A percentile compares a stretch with the other conserved stretches of the same genome.
Conservation (phyloP, 2,797 vertebrate genomes). For the Eleutherodactylus coqui region DNA sequence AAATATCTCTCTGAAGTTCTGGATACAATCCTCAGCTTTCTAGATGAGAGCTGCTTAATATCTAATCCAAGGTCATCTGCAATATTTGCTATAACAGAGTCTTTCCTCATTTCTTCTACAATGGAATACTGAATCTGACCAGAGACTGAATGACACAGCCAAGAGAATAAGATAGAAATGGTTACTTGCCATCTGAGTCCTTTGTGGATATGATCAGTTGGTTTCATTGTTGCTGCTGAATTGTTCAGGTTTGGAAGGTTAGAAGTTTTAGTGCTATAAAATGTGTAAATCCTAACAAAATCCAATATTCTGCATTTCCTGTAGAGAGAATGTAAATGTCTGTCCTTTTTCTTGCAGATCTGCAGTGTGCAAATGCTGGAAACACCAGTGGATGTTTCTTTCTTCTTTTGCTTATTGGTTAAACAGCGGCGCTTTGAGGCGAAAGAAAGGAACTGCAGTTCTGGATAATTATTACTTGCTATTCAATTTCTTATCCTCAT, state of each 20-base stretch:
- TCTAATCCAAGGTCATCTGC: slow-evolving; percentile 78
- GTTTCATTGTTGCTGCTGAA: neutral
- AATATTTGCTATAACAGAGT: slow-evolving; percentile 82
- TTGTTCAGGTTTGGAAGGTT: too few relatives aligned
- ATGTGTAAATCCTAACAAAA: too few relatives aligned
- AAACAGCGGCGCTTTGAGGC: slow-evolving; percentile 66
- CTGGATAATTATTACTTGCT: too few relatives aligned
- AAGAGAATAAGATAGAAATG: slow-evolving; percentile 38
- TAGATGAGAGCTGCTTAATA: slow-evolving; percentile 32
- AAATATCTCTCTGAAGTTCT: neutral
- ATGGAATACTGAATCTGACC: slow-evolving; percentile 83
- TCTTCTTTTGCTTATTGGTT: slow-evolving; percentile 40
- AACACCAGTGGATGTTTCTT: slow-evolving; percentile 18
- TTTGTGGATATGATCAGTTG: neutral
- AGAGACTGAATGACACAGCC: slow-evolving; percentile 44
- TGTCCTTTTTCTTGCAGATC: slow-evolving; percentile 9
- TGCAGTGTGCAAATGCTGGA: slow-evolving; percentile 10
- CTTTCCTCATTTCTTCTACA: slow-evolving; percentile 80
- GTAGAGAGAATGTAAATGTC: slow-evolving; percentile 20
- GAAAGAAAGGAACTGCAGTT: slow-evolving; percentile 61
- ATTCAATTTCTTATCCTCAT: too few relatives aligned
- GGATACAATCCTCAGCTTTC: slow-evolving; percentile 28
- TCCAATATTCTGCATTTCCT: too few relatives aligned
- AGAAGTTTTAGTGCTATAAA: too few relatives aligned
- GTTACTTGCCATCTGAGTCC: slow-evolving; percentile 49